Evolutionary conservation across 2,888 invertebrate species (phyloP), one percentile per base, ranked within the genome.

Genomic region (Drosophila neonasuta): DNA sequence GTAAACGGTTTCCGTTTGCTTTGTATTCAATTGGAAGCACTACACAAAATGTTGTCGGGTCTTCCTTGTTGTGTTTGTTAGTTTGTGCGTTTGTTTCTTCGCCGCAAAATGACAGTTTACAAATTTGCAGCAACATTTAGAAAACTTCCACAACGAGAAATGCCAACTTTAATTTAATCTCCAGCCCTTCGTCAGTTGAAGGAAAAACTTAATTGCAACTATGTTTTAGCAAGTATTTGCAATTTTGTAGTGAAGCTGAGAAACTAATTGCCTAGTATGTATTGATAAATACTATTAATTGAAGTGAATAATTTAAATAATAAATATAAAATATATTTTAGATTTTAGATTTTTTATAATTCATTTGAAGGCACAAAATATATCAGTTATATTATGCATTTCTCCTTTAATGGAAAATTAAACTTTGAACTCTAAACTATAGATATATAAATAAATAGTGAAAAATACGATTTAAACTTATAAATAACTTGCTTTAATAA

Each of bases 51-150:
- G 74, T 67, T 54, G 55, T 49, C 45, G 36, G 36, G 51, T 49
- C 62, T 46, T 51, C 42, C 42, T 11, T 36, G 36, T 60, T 49
- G 46, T 65, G 51, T 61, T 46, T 24, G 39, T 41, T 36, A 48
- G 56, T 58, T 32, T 59, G 54, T 56, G 50, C n/a, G 36, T 36
- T 61, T 58, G 41, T 68, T 65, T 56, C 68, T 49, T 58, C 49
- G 61, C 75, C 77, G 68, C 79, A 71, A 74, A 74, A 71, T 78
- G 68, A 74, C 79, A 74, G 77, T 74, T 78, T 68, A 68, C 66
- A 71, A 78, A 68, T 77, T 71, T 78, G 71, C 66, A 66, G 50
- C 56, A 62, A 63, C 63, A 78, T 68, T 77, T 67, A 56, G 63
- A 57, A 68, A 70, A 66, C 36, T 74, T 68, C 11, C 32, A 7